Base-by-base conservation (phyloP, 2,797 vertebrate species). In the Anomalospiza imberbis region DNA sequence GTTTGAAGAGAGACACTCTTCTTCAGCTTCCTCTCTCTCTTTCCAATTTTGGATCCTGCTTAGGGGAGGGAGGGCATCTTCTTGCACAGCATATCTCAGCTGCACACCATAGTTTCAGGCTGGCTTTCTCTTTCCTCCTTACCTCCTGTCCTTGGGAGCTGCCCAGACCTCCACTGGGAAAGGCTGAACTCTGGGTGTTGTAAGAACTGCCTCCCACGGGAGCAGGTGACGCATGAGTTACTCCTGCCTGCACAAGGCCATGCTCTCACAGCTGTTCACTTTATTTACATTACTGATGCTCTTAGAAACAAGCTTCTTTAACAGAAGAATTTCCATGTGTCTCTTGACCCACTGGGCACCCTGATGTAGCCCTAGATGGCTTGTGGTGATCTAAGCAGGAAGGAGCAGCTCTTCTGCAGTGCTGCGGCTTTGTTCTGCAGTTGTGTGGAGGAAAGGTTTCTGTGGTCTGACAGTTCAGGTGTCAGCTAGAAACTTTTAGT, bases 11-110 rank as follows among this genome's bases (percentile, higher is more conserved):
- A 86, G 70, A 53, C 83, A 55, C 66, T 44, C 65, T 85, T 86
- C 79, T 82, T 45, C 63, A 70, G 60, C 77, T 96, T 95, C 94
- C 93, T 90, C 63, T 83, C 44, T 47, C 40, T 32, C 47, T 63
- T 89, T 93, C 79, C 67, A 55, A 5, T 84, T 91, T 81, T 90
- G 90, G 73, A 76, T 85, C 67, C 32, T 2, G 1, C 29, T 2
- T 73, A 58, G 62, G 40, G 73, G 66, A 45, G 70, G 76, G 54
- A 45, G 14, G 47, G 40, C 81, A 48, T 45, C 74, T 81, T 75
- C 81, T 82, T 85, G 77, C 48, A 17, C 34, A 53, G 48, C 16
- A 4, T 38, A 28, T 83, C 57, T 32, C 9, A 14, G 47, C 48
- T 73, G 24, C 50, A 31, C 34, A 34, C 48, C 20, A 24, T 7